These are phyloP conservation scores for Leptosomus discolor DNA, from an alignment of 2,113 vertebrate genomes.

Conservation along the genomic window DNA sequence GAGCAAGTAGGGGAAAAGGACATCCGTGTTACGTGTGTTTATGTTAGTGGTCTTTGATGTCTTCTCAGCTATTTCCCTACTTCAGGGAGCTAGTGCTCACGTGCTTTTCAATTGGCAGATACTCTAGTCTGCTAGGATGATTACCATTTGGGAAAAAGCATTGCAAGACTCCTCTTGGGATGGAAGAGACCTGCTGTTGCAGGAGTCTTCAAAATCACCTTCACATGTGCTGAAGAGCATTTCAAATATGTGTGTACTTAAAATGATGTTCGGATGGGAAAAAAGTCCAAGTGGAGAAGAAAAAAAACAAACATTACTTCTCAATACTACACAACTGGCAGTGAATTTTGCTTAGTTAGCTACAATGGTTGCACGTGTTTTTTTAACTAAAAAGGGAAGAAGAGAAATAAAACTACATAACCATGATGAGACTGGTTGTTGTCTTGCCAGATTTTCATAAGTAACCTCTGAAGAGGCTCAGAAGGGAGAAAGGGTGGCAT, in stretches of 20 bases:
- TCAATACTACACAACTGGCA: neutral
- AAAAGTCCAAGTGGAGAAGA: neutral
- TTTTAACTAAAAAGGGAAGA: neutral
- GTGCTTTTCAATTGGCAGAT: neutral
- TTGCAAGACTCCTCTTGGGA: neutral
- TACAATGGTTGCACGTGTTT: neutral
- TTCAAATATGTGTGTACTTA: neutral
- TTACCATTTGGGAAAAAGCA: neutral
- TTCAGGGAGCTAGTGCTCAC: neutral
- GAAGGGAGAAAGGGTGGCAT: neutral
- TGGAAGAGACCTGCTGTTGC: neutral
- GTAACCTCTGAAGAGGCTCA: neutral
- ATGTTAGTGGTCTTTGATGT: neutral
- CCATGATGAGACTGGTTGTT: neutral
- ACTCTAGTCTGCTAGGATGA: neutral
- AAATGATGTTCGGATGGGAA: neutral
- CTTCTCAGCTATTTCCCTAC: neutral
- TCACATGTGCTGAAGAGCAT: neutral
- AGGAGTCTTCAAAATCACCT: neutral
- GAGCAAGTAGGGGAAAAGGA: neutral
- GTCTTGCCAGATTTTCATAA: neutral
- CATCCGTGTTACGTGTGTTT: accelerated
- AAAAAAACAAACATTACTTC: neutral
- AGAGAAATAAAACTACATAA: neutral
- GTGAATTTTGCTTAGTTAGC: neutral